Evolutionary conservation across 2,888 invertebrate genomes (phyloP), one percentile per base, ranked within the genome.

Genomic region (Phrixothrix hirtus): DNA sequence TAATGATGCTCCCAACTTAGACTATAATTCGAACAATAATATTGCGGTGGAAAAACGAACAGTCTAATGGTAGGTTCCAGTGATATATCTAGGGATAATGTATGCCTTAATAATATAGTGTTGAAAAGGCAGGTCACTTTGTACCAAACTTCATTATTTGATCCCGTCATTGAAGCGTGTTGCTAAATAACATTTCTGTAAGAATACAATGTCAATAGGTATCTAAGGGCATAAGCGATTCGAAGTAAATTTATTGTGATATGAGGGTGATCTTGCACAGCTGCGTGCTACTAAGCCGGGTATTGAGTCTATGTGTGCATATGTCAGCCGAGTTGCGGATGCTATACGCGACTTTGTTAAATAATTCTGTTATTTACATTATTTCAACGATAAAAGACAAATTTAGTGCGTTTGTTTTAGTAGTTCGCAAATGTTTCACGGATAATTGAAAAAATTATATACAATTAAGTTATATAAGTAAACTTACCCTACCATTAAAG

Each of bases 121-220:
- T 75, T 75, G 75, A 76, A 76, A 76, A 76, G 76, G 75, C 76
- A 76, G 75, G 75, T 75, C 75, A 75, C 72, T 75, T 73, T 74
- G 72, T 74, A 74, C 73, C 69, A 70, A 72, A 74, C 70, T 75
- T 72, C 74, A 75, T 75, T 75, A 75, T 74, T 72, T 71, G 70
- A 68, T 71, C 72, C 72, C 67, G 71, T 73, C 71, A 70, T 61
- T 66, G 66, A 59, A 58, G 64, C 51, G 57, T 55, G 56, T 67
- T 56, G 57, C 71, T 69, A 31, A 15, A 57, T 56, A 54, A 67
- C 55, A 56, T 70, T 65, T 52, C 72, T 58, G 61, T 56, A 45
- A 27, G 35, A 21, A 21, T 26, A 27, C 30, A 34, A 53, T 10
- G 14, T 2, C 1, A n/a, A 7, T 1, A 14, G 27, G 12, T 15